Conservation (phyloP, 2,113 vertebrate genomes). For the Petaurus breviceps region DNA sequence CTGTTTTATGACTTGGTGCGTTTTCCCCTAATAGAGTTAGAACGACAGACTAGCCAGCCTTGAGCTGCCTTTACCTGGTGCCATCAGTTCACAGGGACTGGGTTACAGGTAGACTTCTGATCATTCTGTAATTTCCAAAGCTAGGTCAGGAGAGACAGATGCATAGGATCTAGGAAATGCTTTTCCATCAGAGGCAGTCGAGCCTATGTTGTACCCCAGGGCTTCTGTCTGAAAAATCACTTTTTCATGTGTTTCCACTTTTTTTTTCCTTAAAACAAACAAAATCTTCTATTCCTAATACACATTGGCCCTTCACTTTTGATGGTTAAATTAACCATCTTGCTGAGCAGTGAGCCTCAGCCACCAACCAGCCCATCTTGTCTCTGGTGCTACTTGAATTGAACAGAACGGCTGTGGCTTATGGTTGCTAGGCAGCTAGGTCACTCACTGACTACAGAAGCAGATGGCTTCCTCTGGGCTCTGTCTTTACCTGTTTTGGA, state of each 20-base stretch:
- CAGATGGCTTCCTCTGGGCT: conserved; percentile 27
- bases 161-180: not conserved
- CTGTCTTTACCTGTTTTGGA: conserved; percentile 30
- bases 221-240: conserved; percentile 44
- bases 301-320: conserved; percentile 31
- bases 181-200: not conserved
- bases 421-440: conserved; percentile 53
- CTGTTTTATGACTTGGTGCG: not conserved
- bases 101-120: not conserved
- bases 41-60: not conserved
- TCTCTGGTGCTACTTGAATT: conserved; percentile 80
- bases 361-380: conserved; percentile 29
- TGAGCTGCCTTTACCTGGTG: not conserved
- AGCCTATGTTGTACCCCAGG: not conserved
- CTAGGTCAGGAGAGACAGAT: not conserved
- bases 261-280: conserved; percentile 15
- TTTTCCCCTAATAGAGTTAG: not conserved
- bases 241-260: conserved; percentile 39
- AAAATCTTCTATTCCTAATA: conserved; percentile 8
- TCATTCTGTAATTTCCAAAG: not conserved
- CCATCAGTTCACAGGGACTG: not conserved
- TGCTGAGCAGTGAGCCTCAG: conserved; percentile 64
- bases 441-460: conserved; percentile 50
- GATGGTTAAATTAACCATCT: conserved; percentile 56
- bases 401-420: conserved; percentile 39